Base-by-base conservation (phyloP, 2,113 vertebrate species). In the Peromyscus leucopus region DNA sequence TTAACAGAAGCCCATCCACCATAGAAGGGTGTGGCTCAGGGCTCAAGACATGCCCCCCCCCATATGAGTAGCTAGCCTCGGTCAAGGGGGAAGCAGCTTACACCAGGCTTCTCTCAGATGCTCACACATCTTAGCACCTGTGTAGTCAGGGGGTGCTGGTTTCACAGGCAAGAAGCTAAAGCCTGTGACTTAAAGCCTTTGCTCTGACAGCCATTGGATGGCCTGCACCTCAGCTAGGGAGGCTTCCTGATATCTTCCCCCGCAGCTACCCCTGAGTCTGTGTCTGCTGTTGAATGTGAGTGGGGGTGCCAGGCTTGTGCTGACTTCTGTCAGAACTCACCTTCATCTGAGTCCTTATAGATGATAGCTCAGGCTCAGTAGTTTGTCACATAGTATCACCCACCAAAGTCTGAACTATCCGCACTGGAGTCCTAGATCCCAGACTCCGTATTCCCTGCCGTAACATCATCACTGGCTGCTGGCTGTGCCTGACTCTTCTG, bases 51-150 rank as follows among this genome's bases (percentile, higher is more conserved):
- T 4, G 9, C 7, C 4, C 13, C 12, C 86, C 67, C n/a, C 6
- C 21, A 31, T 10, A 7, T 7, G 5, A 74, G 57, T 9, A n/a
- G 82, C 59, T 33, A 5, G 69, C 15, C 10, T 89, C 33, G 2
- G 46, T 74, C 17, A 26, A 7, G 7, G 7, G 16, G 21, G 19
- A 74, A 36, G 57, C 31, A 69, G 51, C 33, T 21, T 0, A 1
- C 13, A 28, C 21, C 46, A 19, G 26, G 69, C 5, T 39, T 16
- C 21, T 31, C 19, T 2, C 1, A 0, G 13, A 22, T 51, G 24
- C 7, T 42, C 4, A 0, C 11, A 1, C 74, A 42, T 39, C 67
- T 36, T 33, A 36, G 19, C 6, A 19, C 48, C 17, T 0, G 0
- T 4, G 31, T 39, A 48, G 22, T 19, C 5, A 2, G 78, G 26